Evolutionary conservation across 2,888 invertebrate genomes (phyloP), one percentile per base, ranked within the genome.

Genomic region (Dasypogon diadema): DNA sequence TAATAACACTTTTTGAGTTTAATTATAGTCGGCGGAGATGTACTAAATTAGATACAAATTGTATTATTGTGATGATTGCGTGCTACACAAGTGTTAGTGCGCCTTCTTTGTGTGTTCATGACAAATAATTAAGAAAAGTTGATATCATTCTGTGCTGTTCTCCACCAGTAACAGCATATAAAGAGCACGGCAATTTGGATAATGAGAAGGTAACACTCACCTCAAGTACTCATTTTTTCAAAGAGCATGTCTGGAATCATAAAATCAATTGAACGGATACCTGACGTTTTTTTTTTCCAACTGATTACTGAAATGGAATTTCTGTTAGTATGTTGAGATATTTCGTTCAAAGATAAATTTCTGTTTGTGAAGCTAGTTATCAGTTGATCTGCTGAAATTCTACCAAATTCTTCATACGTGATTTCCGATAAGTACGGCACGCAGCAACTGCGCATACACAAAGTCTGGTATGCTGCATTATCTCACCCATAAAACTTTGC

Each of bases 91-190:
- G 65, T 68, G 24, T 30, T 48, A 48, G 65, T 48, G 65, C 24
- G 48, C 46, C 21, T 56, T 56, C 30, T 68, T 48, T 46, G 46
- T 65, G 65, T 65, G 48, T 22, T 65, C 14, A 16, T 68, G 26
- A 26, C 30, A 65, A 68, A 68, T 68, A 48, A 68, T 60, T 60
- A 60, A 60, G 60, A 60, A 60, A 60, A 60, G 60, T 60, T 60
- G 60, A 60, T 60, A 37, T 60, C 60, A 60, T 60, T 60, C 60
- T 34, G 14, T 60, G 60, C 37, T 34, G 18, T 60, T 60, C 60
- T 37, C 60, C n/a, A 42, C 42, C 60, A 60, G 60, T 37, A 42
- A 12, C 8, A 26, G 8, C 16, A 34, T 16, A 18, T 37, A 58
- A 51, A 34, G 34, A 60, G 12, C 18, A 37, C 34, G 60, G 60